Base-by-base conservation (phyloP, 2,888 invertebrate species). In the Eristalis arbustorum region DNA sequence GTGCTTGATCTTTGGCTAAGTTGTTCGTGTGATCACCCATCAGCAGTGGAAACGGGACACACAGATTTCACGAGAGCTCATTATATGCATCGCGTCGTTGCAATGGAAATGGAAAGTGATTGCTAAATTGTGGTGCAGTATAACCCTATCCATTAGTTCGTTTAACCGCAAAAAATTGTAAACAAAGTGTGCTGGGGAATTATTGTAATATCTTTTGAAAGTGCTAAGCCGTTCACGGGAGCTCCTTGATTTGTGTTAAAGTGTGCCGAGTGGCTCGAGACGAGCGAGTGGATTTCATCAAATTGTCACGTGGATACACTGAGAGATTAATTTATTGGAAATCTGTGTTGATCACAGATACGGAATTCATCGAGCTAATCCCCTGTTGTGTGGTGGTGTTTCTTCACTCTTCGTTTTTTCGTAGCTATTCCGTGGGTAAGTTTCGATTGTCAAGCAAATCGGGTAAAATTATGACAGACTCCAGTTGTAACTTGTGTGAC, bases 71-170 rank as follows among this genome's bases (percentile, higher is more conserved):
- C 64, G 63, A 49, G 49, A 56, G 73, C 68, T 77, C 76, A 85
- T 69, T 77, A 40, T 64, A 75, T 76, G 66, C 73, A 56, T 11
- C 31, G 49, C 67, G 23, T 57, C 72, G 61, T 57, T 69, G 28
- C 56, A 40, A 74, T 62, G 37, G 67, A 85, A 85, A 85, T 77
- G 82, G 85, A 85, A 85, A 85, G 85, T 85, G 82, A 78, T 77
- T 85, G 76, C 73, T 82, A 74, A 85, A 77, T 77, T 77, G 73
- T 67, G 69, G 82, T 85, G 64, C 77, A 74, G 69, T 71, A 57
- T 42, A n/a, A 34, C 49, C 68, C 28, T 40, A 56, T 22, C 71
- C 74, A 74, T 74, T 77, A 82, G 82, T 82, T 81, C 76, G 66
- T 73, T 85, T 82, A 82, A 82, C 82, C 85, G 74, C 82, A 78